phyloP scores from a whole-genome alignment of 2,797 vertebrate species.

The Lepus oiostolus region DNA sequence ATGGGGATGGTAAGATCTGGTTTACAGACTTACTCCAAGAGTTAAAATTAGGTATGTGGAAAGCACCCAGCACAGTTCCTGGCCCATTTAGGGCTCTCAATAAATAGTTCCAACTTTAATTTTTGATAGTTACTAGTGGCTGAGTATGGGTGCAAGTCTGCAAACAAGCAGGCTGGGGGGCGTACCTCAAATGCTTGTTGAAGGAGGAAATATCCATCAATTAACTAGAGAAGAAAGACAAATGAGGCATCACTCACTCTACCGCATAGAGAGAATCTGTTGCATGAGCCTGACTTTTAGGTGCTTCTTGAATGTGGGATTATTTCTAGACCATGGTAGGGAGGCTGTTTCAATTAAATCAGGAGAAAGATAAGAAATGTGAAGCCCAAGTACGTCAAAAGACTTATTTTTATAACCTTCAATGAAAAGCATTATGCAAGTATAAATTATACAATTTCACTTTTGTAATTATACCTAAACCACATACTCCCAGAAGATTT shows the following conservation, averaged over 20 bases:
- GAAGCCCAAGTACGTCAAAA: not conserved
- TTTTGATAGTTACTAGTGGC: conserved; percentile 44
- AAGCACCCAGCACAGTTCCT: not conserved
- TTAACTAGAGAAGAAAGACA: conserved; percentile 19
- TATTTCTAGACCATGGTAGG: not conserved
- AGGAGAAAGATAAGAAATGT: not conserved
- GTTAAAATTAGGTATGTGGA: conserved; percentile 11
- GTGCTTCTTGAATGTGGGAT: conserved; percentile 12
- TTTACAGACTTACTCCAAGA: conserved; percentile 31
- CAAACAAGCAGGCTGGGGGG: not conserved
- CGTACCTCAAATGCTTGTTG: not conserved
- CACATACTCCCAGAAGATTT: conserved; percentile 73
- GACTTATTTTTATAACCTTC: conserved; percentile 71
- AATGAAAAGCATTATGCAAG: conserved; percentile 66
- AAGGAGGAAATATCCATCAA: conserved; percentile 4
- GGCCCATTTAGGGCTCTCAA: not conserved
- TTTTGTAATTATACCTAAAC: conserved; percentile 79
- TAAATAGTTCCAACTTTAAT: conserved; percentile 19
- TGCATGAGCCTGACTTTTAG: not conserved
- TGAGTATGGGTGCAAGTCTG: conserved; percentile 33
- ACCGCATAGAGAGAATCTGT: not conserved
- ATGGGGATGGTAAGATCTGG: not conserved
- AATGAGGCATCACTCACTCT: not conserved
- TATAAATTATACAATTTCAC: conserved; percentile 68
- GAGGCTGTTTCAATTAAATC: conserved; percentile 27